These are phyloP conservation scores for Mesembrinibis cayennensis DNA, from an alignment of 2,113 vertebrate species.

Conservation along the genomic window DNA sequence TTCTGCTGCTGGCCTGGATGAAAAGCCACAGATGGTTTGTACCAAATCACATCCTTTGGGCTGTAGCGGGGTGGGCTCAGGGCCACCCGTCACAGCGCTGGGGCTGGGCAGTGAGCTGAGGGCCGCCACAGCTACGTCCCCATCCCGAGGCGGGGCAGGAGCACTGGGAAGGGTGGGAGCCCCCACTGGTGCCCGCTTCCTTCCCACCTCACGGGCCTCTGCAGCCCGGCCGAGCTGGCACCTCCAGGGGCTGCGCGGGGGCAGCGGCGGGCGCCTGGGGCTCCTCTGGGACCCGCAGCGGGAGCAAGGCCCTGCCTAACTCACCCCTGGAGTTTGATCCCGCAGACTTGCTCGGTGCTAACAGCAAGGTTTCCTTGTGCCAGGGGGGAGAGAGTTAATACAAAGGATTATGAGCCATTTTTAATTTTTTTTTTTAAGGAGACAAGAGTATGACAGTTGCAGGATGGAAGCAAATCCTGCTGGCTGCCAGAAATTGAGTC, in stretches of 20 bases:
- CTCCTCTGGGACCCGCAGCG: not conserved
- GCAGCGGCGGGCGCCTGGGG: accelerated
- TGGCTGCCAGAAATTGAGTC: not conserved
- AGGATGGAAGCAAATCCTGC: not conserved
- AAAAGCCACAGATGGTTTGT: not conserved
- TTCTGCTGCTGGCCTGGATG: not conserved
- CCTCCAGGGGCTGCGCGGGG: too few relatives aligned
- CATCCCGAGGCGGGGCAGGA: not conserved
- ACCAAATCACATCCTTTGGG: not conserved
- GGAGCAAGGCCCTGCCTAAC: accelerated
- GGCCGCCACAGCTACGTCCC: accelerated
- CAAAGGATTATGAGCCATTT: not conserved
- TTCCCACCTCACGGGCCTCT: too few relatives aligned
- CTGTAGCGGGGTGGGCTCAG: too few relatives aligned
- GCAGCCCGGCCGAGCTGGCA: accelerated
- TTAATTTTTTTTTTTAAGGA: not conserved
- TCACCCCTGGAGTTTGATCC: not conserved
- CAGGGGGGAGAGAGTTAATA: not conserved
- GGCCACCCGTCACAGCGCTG: accelerated
- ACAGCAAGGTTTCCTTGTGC: not conserved
- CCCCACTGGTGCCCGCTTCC: accelerated
- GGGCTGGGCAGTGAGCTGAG: not conserved
- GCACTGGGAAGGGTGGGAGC: not conserved
- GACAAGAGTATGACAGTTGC: not conserved
- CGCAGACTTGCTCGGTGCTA: not conserved